phyloP scores from a whole-genome alignment of 53 echinoderm and acorn worm genomes.

The Paracentrotus lividus region DNA sequence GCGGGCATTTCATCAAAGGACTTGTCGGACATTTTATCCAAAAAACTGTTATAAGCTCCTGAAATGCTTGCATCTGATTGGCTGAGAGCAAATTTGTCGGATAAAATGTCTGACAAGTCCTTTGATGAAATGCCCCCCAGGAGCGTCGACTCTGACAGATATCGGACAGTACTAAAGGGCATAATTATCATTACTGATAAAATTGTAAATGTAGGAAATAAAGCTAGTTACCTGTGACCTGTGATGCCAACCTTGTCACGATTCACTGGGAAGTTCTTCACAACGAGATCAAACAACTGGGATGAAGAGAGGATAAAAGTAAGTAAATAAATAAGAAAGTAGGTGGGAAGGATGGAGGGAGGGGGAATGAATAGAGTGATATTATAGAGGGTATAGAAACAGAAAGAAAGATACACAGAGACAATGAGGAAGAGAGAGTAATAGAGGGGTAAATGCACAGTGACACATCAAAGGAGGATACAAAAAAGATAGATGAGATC shows the following conservation, averaged over 20 bases:
- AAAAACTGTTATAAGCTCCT: too few relatives aligned
- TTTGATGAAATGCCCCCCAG: too few relatives aligned
- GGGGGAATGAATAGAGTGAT: neutral
- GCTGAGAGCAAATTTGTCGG: too few relatives aligned
- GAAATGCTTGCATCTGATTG: too few relatives aligned
- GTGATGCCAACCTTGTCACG: slow-evolving; percentile 82
- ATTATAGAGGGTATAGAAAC: neutral
- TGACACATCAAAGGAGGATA: neutral
- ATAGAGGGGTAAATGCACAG: neutral
- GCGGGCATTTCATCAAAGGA: too few relatives aligned
- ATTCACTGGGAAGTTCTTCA: slow-evolving; percentile 78
- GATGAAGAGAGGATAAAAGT: neutral
- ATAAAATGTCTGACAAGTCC: too few relatives aligned
- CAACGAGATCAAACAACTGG: slow-evolving; percentile 84
- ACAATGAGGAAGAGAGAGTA: neutral
- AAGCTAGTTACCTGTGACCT: slow-evolving; percentile 87
- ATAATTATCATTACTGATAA: neutral
- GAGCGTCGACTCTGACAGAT: too few relatives aligned
- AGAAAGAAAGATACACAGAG: neutral
- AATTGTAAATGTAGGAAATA: neutral
- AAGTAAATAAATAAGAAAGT: neutral
- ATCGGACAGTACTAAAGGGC: too few relatives aligned
- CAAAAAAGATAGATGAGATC: too few relatives aligned
- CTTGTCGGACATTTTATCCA: too few relatives aligned
- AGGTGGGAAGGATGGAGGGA: neutral